Percentiles rank a stretch among this genome's conserved stretches.
Evolutionary conservation across 2,888 invertebrate genomes (phyloP).

Genomic region (Sthenelais limicola): DNA sequence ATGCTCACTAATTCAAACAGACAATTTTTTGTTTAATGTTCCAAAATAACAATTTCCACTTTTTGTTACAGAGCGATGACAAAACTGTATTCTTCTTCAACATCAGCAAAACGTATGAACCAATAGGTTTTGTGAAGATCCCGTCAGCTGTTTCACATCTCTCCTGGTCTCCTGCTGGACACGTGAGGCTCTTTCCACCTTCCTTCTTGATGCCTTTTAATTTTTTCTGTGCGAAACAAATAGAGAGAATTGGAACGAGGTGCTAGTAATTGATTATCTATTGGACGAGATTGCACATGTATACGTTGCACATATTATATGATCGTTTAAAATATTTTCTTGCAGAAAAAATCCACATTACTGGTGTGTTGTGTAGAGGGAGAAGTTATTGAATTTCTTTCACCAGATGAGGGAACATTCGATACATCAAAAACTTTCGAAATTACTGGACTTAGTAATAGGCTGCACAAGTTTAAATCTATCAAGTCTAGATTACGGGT

Average conservation of each 20-base stretch:
- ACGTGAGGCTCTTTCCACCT: too few relatives aligned
- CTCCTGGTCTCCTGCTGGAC: constrained; percentile 68
- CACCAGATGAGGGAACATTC: constrained; percentile 65
- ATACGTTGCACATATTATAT: too few relatives aligned
- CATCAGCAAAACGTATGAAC: constrained; percentile 63
- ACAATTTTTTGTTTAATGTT: too few relatives aligned
- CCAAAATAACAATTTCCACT: too few relatives aligned
- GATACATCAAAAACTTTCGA: constrained; percentile 70
- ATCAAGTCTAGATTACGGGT: constrained; percentile 66
- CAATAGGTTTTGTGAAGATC: constrained; percentile 69
- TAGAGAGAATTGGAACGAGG: too few relatives aligned
- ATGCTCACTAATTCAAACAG: too few relatives aligned
- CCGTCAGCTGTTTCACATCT: constrained; percentile 66
- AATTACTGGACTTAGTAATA: constrained; percentile 60
- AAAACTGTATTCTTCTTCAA: constrained; percentile 70
- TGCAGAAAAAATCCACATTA: constrained; percentile 62
- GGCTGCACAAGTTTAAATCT: constrained; percentile 66
- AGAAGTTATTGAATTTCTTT: constrained; percentile 65
- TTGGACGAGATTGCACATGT: too few relatives aligned
- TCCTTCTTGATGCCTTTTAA: too few relatives aligned
- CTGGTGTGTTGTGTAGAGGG: constrained; percentile 69
- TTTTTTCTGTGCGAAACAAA: too few relatives aligned
- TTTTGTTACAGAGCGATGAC: constrained; percentile 63
- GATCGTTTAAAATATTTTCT: constrained; percentile 6
- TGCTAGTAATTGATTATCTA: too few relatives aligned